These are phyloP conservation scores for Epizoanthus scotinus DNA, from an alignment of 92 coral and sea anemone genomes.

Conservation along the genomic window DNA sequence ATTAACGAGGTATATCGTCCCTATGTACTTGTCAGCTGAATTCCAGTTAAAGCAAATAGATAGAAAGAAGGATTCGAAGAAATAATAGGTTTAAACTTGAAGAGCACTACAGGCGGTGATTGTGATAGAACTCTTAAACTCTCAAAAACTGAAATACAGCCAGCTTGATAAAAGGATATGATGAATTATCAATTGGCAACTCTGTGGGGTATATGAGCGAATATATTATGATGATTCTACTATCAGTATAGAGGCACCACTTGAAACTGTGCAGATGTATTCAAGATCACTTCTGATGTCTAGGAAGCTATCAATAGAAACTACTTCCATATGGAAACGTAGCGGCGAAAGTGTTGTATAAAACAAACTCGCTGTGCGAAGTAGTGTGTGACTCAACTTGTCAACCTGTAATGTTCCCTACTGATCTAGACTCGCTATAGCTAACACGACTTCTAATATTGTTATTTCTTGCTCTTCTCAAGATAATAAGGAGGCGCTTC, in stretches of 20 bases:
- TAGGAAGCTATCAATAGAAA: neutral
- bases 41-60: too few species aligned
- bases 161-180: neutral
- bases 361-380: neutral
- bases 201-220: neutral
- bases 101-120: neutral
- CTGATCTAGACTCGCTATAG: neutral
- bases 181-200: neutral
- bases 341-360: neutral
- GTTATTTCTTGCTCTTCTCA: neutral
- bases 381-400: neutral
- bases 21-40: too few species aligned
- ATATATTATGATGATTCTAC: conserved; percentile 8
- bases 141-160: conserved; percentile 5
- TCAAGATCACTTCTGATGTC: conserved; percentile 8
- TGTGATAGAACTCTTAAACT: neutral
- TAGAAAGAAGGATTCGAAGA: too few species aligned
- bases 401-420: neutral
- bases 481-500: conserved; percentile 22
- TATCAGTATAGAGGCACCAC: neutral
- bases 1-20: too few species aligned
- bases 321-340: neutral
- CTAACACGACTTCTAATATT: neutral
- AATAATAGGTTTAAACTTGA: too few species aligned
- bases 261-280: conserved; percentile 8